Percentiles rank a stretch among this genome's conserved stretches.
Conservation (phyloP, 1,140 invertebrate genomes). For the Sycobia sp. region DNA sequence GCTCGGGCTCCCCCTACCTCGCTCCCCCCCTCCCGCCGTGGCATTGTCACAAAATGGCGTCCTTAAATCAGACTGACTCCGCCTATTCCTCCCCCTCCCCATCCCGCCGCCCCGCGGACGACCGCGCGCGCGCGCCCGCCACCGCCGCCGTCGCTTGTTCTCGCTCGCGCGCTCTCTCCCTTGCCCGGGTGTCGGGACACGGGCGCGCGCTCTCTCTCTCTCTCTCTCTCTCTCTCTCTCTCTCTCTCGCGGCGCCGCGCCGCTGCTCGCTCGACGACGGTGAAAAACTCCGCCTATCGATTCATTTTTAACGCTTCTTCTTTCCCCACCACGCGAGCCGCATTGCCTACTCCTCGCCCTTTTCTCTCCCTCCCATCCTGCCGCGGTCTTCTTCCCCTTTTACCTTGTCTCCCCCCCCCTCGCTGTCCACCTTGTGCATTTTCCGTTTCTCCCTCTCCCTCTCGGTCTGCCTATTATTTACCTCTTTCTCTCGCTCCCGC, state of each 20-base stretch:
- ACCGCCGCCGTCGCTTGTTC: too few species aligned
- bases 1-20: conserved; percentile 43
- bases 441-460: too few species aligned
- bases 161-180: too few species aligned
- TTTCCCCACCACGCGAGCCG: conserved; percentile 34
- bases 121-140: neutral
- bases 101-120: conserved; percentile 21
- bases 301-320: conserved; percentile 61
- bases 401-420: neutral
- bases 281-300: conserved; percentile 64
- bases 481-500: conserved; percentile 4
- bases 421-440: too few species aligned
- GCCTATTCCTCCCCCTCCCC: conserved; percentile 49
- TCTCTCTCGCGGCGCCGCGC: neutral
- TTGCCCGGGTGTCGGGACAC: too few species aligned
- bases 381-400: conserved; percentile 28
- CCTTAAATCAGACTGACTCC: conserved; percentile 61
- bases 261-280: conserved; percentile 23
- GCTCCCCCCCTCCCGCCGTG: conserved; percentile 44
- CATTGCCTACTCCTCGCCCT: neutral
- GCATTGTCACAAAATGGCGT: conserved; percentile 64
- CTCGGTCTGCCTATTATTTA: neutral
- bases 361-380: conserved; percentile 17
- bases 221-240: conserved; percentile 11
- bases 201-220: too few species aligned